A percentile compares a stretch with the other conserved stretches of the same genome.
phyloP scores from a whole-genome alignment of 2,113 vertebrate genomes.

The Sakesphorus luctuosus region DNA sequence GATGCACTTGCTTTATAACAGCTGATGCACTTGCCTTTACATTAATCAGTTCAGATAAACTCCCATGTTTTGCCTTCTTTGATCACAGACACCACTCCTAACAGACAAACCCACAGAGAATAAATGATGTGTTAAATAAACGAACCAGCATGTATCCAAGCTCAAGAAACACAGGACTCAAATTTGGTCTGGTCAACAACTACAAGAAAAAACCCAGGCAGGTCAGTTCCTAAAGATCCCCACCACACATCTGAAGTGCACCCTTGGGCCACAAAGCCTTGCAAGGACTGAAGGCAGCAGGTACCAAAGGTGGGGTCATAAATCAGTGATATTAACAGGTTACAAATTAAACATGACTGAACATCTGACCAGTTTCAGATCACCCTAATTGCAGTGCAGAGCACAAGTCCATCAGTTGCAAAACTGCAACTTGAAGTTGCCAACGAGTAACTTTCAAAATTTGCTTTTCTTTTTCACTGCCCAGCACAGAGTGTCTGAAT shows the following conservation, averaged over 20 bases:
- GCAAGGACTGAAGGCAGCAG: background rate
- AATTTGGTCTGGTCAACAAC: background rate
- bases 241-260: background rate
- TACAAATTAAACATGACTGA: background rate
- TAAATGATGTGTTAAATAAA: background rate
- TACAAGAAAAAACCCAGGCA: background rate
- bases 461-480: background rate
- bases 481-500: rapidly evolving
- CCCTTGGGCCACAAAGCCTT: background rate
- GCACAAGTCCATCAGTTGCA: background rate
- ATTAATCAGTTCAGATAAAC: background rate
- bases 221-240: background rate
- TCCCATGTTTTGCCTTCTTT: rapidly evolving
- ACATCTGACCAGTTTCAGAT: background rate
- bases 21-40: background rate
- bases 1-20: background rate
- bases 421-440: background rate
- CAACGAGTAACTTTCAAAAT: background rate
- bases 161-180: background rate
- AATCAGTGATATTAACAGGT: background rate
- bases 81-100: background rate
- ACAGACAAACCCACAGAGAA: background rate
- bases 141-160: rapidly evolving
- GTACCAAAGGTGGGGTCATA: background rate
- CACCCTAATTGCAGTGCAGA: background rate